Evolutionary conservation across 2,113 vertebrate species (phyloP).

Genomic region (Passer montanus): DNA sequence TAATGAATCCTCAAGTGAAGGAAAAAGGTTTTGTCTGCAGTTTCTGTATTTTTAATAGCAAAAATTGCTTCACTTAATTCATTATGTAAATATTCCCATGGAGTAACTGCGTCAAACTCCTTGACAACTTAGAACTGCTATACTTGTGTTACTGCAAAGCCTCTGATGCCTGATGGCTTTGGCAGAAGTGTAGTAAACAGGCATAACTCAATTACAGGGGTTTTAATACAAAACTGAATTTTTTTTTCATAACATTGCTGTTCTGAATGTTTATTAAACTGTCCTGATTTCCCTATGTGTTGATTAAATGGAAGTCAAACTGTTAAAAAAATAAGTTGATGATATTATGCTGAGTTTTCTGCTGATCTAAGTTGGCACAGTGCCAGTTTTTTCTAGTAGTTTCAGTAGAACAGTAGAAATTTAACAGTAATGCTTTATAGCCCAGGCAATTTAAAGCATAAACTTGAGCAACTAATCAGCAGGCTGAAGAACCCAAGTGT

Average conservation of each 20-base stretch:
- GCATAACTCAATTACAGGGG: background rate
- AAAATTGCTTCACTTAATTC: background rate
- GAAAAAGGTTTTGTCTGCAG: background rate
- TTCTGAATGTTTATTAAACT: slow-evolving; percentile 16
- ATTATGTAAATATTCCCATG: background rate
- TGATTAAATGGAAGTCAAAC: slow-evolving; percentile 2
- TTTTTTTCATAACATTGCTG: background rate
- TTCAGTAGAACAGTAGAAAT: background rate
- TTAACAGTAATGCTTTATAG: background rate
- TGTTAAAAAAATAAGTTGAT: background rate
- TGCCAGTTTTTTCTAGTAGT: background rate
- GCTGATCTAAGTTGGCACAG: background rate
- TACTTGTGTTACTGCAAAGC: background rate
- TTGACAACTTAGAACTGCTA: background rate
- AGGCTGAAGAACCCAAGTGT: background rate
- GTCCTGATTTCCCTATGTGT: background rate
- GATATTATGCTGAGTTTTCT: background rate
- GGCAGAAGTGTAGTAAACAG: slow-evolving; percentile 23
- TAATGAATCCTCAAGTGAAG: background rate
- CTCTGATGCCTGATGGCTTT: background rate
- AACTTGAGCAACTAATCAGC: background rate
- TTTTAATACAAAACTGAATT: slow-evolving; percentile 20
- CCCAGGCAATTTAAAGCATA: background rate
- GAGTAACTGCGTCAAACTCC: background rate
- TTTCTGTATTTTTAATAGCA: background rate